Evolutionary conservation across 2,113 vertebrate genomes (phyloP), one percentile per base, ranked within the genome.

Genomic region (Clarias macrocephalus): DNA sequence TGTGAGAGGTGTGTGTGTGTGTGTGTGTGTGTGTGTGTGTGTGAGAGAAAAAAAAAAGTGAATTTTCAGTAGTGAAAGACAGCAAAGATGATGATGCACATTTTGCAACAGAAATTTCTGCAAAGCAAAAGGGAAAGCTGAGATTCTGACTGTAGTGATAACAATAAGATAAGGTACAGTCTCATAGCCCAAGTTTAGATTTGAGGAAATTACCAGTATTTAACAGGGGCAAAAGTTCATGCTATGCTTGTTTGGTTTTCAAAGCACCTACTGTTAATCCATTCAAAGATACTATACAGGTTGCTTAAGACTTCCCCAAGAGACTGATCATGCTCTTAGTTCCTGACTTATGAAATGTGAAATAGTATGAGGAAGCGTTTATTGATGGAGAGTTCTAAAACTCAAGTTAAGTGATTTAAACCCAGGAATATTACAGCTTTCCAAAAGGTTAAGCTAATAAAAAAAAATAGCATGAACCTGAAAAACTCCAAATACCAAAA

Each of bases 1-100:
- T 87, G 87, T 87, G n/a, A n/a, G n/a, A n/a, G n/a, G 23, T 88
- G n/a, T 18, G 37, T 75, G 68, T 63, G 88, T 87, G 87, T 87
- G 23, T 88, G n/a, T 18, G 37, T 75, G 68, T 63, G 88, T 87
- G 87, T 87, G 23, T 88, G n/a, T 18, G 37, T 75, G 68, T 63
- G 88, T 87, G 87, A 86, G 87, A 80, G 42, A 4, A 3, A 42
- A 42, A 42, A 42, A 42, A 42, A 42, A 42, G 42, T 33, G 33
- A 33, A 33, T 33, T 42, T 48, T 48, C 57, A 42, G 30, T 6
- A 1, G n/a, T 30, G 28, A 19, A 80, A 77, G n/a, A 8, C 2
- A 37, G 1, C 68, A 72, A 68, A 75, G 7, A 4, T 54, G 18
- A 56, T 77, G 13, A 56, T 79, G 13, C 13, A 77, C 56, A 77